Evolutionary conservation across 2,797 vertebrate genomes (phyloP).

Genomic region (Brachyalestes nurse): DNA sequence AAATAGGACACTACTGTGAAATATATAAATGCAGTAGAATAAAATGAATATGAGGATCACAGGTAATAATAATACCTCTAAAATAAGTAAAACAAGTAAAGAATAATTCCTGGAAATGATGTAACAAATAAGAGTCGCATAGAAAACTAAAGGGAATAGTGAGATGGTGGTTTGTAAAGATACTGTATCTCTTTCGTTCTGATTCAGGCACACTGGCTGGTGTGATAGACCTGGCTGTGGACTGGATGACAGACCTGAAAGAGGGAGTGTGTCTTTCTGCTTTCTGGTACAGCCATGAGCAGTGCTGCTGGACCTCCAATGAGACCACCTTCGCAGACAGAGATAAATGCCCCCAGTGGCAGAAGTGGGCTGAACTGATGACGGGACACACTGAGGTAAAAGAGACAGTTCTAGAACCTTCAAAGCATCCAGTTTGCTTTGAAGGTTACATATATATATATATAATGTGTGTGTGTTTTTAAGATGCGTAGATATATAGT

Average conservation of each 20-base stretch:
- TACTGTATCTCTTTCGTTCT: not conserved
- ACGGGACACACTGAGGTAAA: slow-evolving; percentile 87
- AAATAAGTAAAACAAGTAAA: no score
- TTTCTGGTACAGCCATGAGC: slow-evolving; percentile 97
- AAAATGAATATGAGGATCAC: no score
- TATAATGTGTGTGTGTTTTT: no score
- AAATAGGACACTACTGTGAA: no score
- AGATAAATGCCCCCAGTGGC: slow-evolving; percentile 96
- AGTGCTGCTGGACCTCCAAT: slow-evolving; percentile 97
- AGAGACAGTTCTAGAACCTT: not conserved
- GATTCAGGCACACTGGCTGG: slow-evolving; percentile 90
- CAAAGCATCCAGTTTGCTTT: no score
- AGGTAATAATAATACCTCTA: no score
- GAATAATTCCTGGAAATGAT: no score
- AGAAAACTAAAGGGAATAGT: no score
- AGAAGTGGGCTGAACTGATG: slow-evolving; percentile 96
- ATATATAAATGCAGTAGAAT: no score
- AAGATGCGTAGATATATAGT: no score
- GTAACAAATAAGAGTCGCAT: no score
- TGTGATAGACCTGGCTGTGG: slow-evolving; percentile 95
- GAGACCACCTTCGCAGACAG: slow-evolving; percentile 95
- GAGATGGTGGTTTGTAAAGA: not conserved
- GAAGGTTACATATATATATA: no score
- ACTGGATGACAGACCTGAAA: slow-evolving; percentile 99
- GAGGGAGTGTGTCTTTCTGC: slow-evolving; percentile 93